These are phyloP conservation scores for Zonitis immaculata DNA, from an alignment of 2,888 invertebrate genomes.

Conservation along the genomic window DNA sequence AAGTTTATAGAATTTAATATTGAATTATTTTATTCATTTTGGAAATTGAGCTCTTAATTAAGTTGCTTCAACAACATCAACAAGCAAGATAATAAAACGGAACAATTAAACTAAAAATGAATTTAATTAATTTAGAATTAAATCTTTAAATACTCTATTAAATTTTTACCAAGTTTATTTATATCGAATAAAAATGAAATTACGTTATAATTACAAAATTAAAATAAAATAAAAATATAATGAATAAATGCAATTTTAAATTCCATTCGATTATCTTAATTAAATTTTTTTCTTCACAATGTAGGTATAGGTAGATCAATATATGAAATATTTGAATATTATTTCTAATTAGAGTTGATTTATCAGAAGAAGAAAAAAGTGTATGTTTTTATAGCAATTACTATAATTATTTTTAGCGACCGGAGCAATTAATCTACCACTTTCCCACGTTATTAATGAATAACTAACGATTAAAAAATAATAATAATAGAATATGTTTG, in stretches of 20 bases:
- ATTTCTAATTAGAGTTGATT: constrained; percentile 13
- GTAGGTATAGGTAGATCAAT: no score
- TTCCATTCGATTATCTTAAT: background rate
- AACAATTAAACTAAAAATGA: background rate
- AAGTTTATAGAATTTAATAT: no score
- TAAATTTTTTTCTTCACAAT: background rate
- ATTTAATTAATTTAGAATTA: background rate
- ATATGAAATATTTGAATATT: constrained; percentile 15
- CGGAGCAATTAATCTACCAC: constrained; percentile 19
- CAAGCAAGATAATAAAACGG: background rate
- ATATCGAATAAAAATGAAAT: background rate
- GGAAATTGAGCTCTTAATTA: background rate
- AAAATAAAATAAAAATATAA: no score
- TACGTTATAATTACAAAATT: no score
- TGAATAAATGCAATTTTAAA: no score
- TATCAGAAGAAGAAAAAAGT: constrained; percentile 18
- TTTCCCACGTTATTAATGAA: constrained; percentile 21
- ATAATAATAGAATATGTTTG: no score
- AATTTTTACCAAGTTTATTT: background rate
- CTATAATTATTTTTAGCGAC: constrained; percentile 16
- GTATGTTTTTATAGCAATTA: constrained; percentile 20
- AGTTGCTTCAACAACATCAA: background rate
- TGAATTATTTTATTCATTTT: background rate
- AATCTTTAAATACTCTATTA: background rate
- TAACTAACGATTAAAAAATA: no score